Evolutionary conservation across 1,140 invertebrate species (phyloP), one percentile per base, ranked within the genome.

Genomic region (Drosophila micromelanica): DNA sequence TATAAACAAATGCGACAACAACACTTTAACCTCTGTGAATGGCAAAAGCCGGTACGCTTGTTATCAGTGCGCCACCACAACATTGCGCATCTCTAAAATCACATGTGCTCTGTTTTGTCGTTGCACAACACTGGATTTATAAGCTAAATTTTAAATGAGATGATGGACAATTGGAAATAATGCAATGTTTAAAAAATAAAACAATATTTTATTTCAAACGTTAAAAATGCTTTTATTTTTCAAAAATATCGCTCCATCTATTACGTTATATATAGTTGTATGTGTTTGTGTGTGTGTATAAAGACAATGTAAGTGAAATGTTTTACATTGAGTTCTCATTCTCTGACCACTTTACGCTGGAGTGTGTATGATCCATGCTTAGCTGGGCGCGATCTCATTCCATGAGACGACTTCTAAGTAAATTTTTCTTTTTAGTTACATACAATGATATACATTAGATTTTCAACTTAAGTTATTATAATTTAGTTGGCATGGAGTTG

Each of bases 171-270:
- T 8, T 8, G 8, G 0, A 35, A 35, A 8, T 35, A n/a, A 23
- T 15, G 5, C 38, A 23, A 37, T 49, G 27, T 37, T 37, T 23
- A 15, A 15, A 67, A 27, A 7, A 5, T 0, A 27, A 12, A 15
- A 20, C 43, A 54, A 75, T 9, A 63, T 3, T 23, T 54, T 4
- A 61, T 48, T 73, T 86, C 72, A 82, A 87, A 89, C 79, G 63
- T 89, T 89, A 79, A 89, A 87, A 89, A 87, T 81, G 67, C 73
- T 84, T 84, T 85, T 82, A 79, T 84, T 87, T 87, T 87, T 87
- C 79, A 87, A 87, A 87, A 87, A 87, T 87, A 87, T 89, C 84
- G 76, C 62, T 84, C 54, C 79, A 79, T 87, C 81, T 79, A 78
- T 61, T 87, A 72, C 70, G 73, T 72, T 71, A 68, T 75, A 84